Evolutionary conservation across 2,888 invertebrate species (phyloP).

Genomic region (Xestoiulus laeticollis): DNA sequence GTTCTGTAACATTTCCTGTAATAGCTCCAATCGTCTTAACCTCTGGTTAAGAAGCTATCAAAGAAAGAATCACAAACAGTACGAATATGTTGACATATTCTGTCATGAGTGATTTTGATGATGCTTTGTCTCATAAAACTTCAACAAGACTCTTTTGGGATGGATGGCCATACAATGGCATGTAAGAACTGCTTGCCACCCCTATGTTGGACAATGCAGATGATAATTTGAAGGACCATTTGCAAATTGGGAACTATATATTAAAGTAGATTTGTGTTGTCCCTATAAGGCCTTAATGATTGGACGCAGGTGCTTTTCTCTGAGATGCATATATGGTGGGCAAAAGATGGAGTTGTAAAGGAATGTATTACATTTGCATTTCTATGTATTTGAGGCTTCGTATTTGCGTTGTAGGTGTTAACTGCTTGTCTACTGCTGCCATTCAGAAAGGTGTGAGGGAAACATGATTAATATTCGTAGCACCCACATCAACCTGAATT

Average conservation of each 20-base stretch:
- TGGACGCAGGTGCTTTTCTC: conserved; percentile 7
- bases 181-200: neutral
- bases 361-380: conserved; percentile 5
- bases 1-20: too few species aligned
- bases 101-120: too few species aligned
- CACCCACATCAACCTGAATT: conserved; percentile 37
- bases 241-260: neutral
- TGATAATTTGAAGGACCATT: neutral
- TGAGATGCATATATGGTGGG: neutral
- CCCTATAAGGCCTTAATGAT: neutral
- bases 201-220: neutral
- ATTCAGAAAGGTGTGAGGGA: conserved; percentile 1
- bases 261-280: neutral
- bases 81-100: too few species aligned
- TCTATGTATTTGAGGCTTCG: neutral
- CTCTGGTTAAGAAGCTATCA: too few species aligned
- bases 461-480: conserved; percentile 24
- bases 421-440: conserved; percentile 18
- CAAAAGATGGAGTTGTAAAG: neutral
- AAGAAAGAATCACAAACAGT: too few species aligned
- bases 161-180: too few species aligned
- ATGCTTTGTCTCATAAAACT: too few species aligned
- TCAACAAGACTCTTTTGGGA: too few species aligned
- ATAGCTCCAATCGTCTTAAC: too few species aligned
- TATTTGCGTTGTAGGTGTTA: conserved; percentile 18